Conservation (phyloP, 2,888 invertebrate species). For the Lymantria monacha region DNA sequence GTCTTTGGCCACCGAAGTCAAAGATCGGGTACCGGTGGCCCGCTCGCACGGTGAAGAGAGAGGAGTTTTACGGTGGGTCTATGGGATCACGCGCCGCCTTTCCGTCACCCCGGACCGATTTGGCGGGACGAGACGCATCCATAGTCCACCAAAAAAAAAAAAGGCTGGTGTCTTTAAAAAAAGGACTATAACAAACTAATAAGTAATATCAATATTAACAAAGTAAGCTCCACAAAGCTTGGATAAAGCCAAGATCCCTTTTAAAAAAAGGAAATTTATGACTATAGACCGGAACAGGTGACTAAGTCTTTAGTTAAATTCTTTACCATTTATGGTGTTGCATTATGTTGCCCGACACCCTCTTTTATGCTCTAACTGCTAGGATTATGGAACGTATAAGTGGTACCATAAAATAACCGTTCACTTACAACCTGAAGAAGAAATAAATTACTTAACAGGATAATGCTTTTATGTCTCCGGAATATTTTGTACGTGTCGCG, state of each 20-base stretch:
- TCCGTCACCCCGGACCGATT: too few species aligned
- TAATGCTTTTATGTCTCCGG: constrained; percentile 76
- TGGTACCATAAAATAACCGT: constrained; percentile 75
- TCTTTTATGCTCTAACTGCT: constrained; percentile 69
- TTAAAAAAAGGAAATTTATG: constrained; percentile 60
- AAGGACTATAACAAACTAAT: constrained; percentile 1
- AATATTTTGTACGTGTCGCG: constrained; percentile 79
- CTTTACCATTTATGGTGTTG: constrained; percentile 65
- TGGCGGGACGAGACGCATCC: too few species aligned
- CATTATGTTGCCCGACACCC: constrained; percentile 68
- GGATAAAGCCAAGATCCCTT: constrained; percentile 37
- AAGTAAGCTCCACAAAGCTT: constrained; percentile 34
- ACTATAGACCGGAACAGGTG: constrained; percentile 60
- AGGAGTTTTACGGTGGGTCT: too few species aligned
- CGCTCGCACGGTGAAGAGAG: too few species aligned
- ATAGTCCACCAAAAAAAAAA: too few species aligned
- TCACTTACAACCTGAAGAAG: constrained; percentile 72
- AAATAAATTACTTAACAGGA: constrained; percentile 81
- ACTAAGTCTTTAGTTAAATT: constrained; percentile 56
- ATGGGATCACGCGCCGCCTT: too few species aligned
- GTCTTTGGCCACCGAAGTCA: too few species aligned
- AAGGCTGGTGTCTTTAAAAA: too few species aligned
- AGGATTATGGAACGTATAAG: constrained; percentile 77
- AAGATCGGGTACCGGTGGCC: too few species aligned
- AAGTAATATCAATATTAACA: constrained; percentile 33